These are phyloP conservation scores for Holothuria scabra DNA, from an alignment of 53 echinoderm and acorn worm genomes.

Conservation along the genomic window DNA sequence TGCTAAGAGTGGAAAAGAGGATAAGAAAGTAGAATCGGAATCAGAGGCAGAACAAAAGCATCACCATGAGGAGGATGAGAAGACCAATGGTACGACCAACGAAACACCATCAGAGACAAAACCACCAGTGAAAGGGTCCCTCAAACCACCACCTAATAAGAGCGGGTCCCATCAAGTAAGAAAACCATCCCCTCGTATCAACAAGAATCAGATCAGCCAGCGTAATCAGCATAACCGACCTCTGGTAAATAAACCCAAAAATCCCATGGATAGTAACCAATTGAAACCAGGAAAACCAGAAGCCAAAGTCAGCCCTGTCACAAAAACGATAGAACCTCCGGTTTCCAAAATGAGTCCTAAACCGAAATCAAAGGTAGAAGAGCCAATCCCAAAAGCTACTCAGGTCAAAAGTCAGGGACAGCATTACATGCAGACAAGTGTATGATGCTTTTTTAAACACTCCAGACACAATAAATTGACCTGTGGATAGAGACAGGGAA, in stretches of 20 bases:
- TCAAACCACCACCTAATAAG: conserved; percentile 28
- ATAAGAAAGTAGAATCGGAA: conserved; percentile 3
- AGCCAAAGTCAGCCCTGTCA: conserved; percentile 49
- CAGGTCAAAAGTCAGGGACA: conserved; percentile 51
- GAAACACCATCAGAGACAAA: conserved; percentile 18
- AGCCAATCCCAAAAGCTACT: conserved; percentile 46
- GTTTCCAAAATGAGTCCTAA: conserved; percentile 43
- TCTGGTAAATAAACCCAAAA: conserved; percentile 41
- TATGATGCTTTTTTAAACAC: conserved; percentile 53
- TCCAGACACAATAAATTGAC: too few species aligned
- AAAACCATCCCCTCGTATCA: conserved; percentile 13
- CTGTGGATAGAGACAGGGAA: too few species aligned
- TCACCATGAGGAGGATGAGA: conserved; percentile 1
- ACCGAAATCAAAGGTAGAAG: conserved; percentile 37
- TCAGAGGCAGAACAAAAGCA: conserved; percentile 5
- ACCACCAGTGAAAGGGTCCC: conserved; percentile 22
- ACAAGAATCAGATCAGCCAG: neutral
- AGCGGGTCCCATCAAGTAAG: conserved; percentile 1
- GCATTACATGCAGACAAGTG: conserved; percentile 87
- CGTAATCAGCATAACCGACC: conserved; percentile 25
- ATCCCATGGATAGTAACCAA: conserved; percentile 41
- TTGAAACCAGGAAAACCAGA: conserved; percentile 38
- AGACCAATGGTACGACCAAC: neutral
- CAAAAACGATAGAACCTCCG: conserved; percentile 44
- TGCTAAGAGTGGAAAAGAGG: conserved; percentile 53